These are phyloP conservation scores for Lates japonicus DNA, from an alignment of 2,797 vertebrate genomes.

Conservation along the genomic window DNA sequence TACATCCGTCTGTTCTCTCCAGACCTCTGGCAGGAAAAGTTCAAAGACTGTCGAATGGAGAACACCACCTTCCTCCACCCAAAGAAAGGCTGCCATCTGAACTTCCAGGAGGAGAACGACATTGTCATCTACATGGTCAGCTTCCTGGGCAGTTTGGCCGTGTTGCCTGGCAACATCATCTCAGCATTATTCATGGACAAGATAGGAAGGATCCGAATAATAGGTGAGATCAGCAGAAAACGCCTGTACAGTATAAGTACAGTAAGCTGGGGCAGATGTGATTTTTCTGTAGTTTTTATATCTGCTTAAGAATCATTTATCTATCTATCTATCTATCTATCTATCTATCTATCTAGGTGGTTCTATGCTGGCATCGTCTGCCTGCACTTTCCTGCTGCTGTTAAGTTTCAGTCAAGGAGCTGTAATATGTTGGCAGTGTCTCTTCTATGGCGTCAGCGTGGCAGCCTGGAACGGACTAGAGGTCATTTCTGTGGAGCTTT, in stretches of 20 bases:
- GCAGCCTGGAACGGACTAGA: constrained; percentile 97
- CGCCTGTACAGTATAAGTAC: neutral
- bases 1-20: constrained; percentile 24
- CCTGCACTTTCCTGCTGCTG: constrained; percentile 96
- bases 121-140: constrained; percentile 97
- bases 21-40: constrained; percentile 96
- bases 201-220: constrained; percentile 95
- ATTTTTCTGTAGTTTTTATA: neutral
- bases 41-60: constrained; percentile 91
- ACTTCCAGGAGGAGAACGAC: constrained; percentile 96
- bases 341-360: constrained; percentile 82
- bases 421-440: constrained; percentile 96
- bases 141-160: constrained; percentile 95
- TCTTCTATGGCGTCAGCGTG: constrained; percentile 93
- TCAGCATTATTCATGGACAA: constrained; percentile 98
- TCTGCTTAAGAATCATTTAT: neutral
- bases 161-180: constrained; percentile 96
- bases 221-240: constrained; percentile 88
- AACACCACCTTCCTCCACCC: constrained; percentile 91
- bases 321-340: constrained; percentile 49
- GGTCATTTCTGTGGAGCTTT: constrained; percentile 97
- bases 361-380: constrained; percentile 94
- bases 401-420: constrained; percentile 95
- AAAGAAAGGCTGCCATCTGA: constrained; percentile 95
- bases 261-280: neutral